These are phyloP conservation scores for Eupithecia inturbata DNA, from an alignment of 2,888 invertebrate species.

Conservation along the genomic window DNA sequence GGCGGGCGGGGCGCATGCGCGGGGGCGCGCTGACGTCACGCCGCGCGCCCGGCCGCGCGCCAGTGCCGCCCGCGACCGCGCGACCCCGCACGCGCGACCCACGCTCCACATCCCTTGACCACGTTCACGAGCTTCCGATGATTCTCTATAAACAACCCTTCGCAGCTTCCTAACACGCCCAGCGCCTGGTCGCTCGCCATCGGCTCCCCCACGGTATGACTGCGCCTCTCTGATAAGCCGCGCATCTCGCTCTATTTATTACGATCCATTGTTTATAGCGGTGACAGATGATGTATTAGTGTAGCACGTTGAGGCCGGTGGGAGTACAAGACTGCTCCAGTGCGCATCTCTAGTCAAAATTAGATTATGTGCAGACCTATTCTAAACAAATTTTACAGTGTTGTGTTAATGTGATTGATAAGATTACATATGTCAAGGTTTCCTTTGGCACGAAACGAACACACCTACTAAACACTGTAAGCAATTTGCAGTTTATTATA, in stretches of 20 bases:
- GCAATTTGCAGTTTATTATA: neutral
- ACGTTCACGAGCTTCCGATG: slow-evolving; percentile 76
- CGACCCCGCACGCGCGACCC: slow-evolving; percentile 76
- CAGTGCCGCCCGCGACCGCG: slow-evolving; percentile 80
- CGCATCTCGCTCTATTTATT: slow-evolving; percentile 51
- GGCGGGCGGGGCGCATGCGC: slow-evolving; percentile 70
- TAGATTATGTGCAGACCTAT: slow-evolving; percentile 30
- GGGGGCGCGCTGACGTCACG: slow-evolving; percentile 78
- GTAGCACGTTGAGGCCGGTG: slow-evolving; percentile 32
- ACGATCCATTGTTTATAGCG: slow-evolving; percentile 53
- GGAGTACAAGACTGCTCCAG: slow-evolving; percentile 22
- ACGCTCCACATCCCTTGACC: slow-evolving; percentile 67
- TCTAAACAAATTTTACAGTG: slow-evolving; percentile 23
- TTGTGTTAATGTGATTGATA: slow-evolving; percentile 35
- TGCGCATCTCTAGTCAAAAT: slow-evolving; percentile 29
- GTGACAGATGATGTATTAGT: slow-evolving; percentile 42
- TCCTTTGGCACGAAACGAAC: neutral
- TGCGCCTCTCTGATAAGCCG: slow-evolving; percentile 46
- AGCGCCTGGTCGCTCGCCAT: slow-evolving; percentile 34
- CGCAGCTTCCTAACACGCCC: slow-evolving; percentile 45
- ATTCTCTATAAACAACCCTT: slow-evolving; percentile 65
- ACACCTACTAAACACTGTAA: neutral
- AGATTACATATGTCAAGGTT: slow-evolving; percentile 18
- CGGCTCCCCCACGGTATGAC: slow-evolving; percentile 56
- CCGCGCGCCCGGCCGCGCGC: slow-evolving; percentile 73